phyloP scores from a whole-genome alignment of 2,797 vertebrate genomes.

The Sus cebifrons region DNA sequence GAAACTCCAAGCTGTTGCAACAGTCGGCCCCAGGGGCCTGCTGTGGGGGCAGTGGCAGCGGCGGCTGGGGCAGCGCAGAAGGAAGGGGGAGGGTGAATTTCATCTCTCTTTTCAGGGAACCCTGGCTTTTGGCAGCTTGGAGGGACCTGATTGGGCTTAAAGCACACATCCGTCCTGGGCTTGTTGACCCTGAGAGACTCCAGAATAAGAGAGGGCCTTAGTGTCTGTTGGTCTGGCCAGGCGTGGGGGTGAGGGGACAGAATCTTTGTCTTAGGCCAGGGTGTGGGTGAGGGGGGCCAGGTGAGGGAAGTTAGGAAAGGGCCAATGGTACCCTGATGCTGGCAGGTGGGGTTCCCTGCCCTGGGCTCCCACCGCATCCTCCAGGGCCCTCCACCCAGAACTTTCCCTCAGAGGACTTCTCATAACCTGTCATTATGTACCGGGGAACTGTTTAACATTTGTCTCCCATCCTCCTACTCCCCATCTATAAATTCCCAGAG shows the following conservation, averaged over 20 bases:
- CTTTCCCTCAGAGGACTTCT: not conserved
- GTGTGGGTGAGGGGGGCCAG: not conserved
- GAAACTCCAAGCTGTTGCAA: not conserved
- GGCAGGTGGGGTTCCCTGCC: not conserved
- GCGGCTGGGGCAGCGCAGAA: not conserved
- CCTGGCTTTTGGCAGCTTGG: not conserved
- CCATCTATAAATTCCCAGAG: not conserved
- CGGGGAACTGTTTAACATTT: not conserved
- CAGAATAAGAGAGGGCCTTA: not conserved
- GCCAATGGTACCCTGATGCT: not conserved
- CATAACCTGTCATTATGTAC: not conserved
- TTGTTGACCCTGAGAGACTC: not conserved
- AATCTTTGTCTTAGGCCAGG: not conserved
- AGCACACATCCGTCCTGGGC: not conserved
- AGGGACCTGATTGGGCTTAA: not conserved
- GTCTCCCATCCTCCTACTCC: not conserved
- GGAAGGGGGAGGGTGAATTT: not conserved
- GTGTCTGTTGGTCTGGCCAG: not conserved
- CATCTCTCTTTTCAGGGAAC: not conserved
- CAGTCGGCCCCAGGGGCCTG: not conserved
- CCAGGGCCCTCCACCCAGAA: not conserved
- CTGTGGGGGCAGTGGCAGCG: no score
- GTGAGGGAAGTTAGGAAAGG: not conserved
- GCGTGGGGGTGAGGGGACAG: fast-evolving
- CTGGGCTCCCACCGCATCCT: not conserved